Evolutionary conservation across 2,888 invertebrate species (phyloP).

Genomic region (Campaea margaritaria): DNA sequence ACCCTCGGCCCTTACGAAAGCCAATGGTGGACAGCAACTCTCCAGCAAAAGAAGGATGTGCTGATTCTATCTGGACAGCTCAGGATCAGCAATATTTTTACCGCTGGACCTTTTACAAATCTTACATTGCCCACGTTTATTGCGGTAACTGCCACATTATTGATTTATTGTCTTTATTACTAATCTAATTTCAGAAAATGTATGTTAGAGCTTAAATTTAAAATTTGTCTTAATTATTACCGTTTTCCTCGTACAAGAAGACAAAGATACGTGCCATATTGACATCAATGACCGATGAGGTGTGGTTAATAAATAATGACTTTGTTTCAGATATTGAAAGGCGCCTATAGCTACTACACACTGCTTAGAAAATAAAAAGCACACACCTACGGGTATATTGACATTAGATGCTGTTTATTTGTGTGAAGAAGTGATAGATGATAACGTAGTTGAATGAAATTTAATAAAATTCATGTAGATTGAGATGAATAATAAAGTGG

Average conservation of each 20-base stretch:
- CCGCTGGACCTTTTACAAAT: slow-evolving; percentile 73
- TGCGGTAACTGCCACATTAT: slow-evolving; percentile 52
- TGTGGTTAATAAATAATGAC: slow-evolving; percentile 7
- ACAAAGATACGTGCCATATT: background rate
- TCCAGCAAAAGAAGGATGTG: slow-evolving; percentile 55
- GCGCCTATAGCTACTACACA: slow-evolving; percentile 78
- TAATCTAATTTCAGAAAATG: too few relatives aligned
- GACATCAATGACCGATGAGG: background rate
- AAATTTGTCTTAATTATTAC: too few relatives aligned
- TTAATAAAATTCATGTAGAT: too few relatives aligned
- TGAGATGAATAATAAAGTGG: too few relatives aligned
- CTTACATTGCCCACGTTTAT: slow-evolving; percentile 73
- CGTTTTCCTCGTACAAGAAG: too few relatives aligned
- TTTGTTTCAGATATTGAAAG: slow-evolving; percentile 74
- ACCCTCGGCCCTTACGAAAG: slow-evolving; percentile 70
- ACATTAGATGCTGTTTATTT: too few relatives aligned
- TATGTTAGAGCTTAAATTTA: too few relatives aligned
- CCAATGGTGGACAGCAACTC: slow-evolving; percentile 63
- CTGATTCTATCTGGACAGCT: slow-evolving; percentile 66
- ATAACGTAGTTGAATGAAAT: background rate
- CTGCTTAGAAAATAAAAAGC: slow-evolving; percentile 53
- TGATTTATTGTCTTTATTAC: background rate
- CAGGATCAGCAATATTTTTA: slow-evolving; percentile 59
- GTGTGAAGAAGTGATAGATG: background rate
- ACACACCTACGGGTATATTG: too few relatives aligned